Conservation (phyloP, 2,888 invertebrate species). For the Acronicta leporina region DNA sequence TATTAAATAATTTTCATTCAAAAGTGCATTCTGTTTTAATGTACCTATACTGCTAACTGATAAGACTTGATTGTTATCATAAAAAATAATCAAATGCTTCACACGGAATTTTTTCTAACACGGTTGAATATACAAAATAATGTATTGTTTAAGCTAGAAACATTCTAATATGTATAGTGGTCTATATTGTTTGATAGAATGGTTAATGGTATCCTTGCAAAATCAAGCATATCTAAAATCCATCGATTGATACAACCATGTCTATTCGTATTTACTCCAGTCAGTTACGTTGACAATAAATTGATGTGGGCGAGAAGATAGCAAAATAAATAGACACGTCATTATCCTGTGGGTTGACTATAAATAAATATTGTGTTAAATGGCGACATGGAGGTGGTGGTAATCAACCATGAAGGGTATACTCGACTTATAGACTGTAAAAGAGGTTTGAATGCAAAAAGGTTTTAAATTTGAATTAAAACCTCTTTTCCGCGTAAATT, state of each 20-base stretch:
- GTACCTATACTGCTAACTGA: no score
- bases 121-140: no score
- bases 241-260: constrained; percentile 23
- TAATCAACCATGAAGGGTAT: constrained; percentile 47
- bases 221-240: constrained; percentile 5
- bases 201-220: not conserved
- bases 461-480: no score
- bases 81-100: no score
- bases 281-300: constrained; percentile 40
- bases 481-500: no score
- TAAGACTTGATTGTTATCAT: no score
- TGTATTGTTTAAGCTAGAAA: no score
- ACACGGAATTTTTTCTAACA: no score
- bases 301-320: constrained; percentile 42
- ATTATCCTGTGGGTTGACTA: constrained; percentile 36
- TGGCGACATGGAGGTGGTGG: constrained; percentile 12
- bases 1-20: not conserved
- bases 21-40: not conserved
- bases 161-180: not conserved
- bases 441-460: not conserved
- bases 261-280: constrained; percentile 38
- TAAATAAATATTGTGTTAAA: constrained; percentile 52
- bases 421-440: constrained; percentile 13
- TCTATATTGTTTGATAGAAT: no score
- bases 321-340: constrained; percentile 47